These are phyloP conservation scores for Chanos chanos DNA, from an alignment of 2,797 vertebrate species.

Conservation along the genomic window DNA sequence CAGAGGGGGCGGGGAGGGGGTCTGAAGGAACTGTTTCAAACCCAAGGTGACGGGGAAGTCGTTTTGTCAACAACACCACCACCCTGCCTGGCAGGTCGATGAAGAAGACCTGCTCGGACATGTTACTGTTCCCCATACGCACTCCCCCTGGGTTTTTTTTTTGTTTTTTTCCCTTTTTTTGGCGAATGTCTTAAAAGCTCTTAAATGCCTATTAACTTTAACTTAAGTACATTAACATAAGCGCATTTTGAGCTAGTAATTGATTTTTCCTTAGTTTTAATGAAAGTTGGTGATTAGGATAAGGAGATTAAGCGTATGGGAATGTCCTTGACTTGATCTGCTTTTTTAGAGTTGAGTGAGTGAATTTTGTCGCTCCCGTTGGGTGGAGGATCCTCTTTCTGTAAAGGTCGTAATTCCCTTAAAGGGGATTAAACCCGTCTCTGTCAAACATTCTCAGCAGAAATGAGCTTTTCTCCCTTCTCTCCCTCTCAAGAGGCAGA, in stretches of 20 bases:
- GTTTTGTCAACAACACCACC: too few species aligned
- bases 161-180: too few species aligned
- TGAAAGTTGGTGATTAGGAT: constrained; percentile 7
- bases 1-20: too few species aligned
- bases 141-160: too few species aligned
- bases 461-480: constrained; percentile 16
- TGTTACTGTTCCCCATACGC: too few species aligned
- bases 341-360: not conserved
- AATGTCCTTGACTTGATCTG: constrained; percentile 4
- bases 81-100: too few species aligned
- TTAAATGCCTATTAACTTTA: not conserved
- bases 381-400: not conserved
- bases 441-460: constrained; percentile 14
- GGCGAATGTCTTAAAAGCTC: not conserved
- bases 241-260: constrained; percentile 15
- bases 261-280: constrained; percentile 27
- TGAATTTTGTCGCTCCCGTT: constrained; percentile 11
- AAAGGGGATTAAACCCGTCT: constrained; percentile 33
- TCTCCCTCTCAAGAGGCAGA: too few species aligned
- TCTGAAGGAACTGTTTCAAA: too few species aligned
- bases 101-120: too few species aligned
- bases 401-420: constrained; percentile 30
- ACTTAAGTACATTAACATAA: not conserved
- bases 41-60: too few species aligned
- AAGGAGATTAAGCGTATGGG: constrained; percentile 18